phyloP scores from a whole-genome alignment of 2,113 vertebrate species.

The Nestor notabilis region DNA sequence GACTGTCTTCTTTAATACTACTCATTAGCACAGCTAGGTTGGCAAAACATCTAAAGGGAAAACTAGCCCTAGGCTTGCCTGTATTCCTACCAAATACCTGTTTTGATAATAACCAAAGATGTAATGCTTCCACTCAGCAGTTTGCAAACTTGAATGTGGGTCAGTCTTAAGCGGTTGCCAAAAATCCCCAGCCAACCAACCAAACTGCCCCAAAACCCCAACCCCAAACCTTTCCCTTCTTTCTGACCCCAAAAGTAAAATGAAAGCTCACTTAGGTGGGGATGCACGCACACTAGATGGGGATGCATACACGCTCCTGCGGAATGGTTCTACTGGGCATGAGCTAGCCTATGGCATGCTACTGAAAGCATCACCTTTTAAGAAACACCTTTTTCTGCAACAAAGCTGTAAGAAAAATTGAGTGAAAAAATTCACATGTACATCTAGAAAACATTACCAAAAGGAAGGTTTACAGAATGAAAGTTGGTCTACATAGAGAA shows the following conservation, averaged over 20 bases:
- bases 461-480: background rate
- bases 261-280: background rate
- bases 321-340: background rate
- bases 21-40: background rate
- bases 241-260: background rate
- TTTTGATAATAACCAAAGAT: background rate
- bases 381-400: background rate
- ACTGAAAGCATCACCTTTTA: background rate
- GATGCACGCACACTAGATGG: background rate
- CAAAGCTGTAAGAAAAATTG: background rate
- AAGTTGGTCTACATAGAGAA: fast-evolving
- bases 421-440: background rate
- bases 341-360: background rate
- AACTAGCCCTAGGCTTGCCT: background rate
- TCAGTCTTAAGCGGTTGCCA: background rate
- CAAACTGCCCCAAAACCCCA: background rate
- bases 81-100: background rate
- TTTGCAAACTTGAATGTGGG: background rate
- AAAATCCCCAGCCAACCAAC: background rate
- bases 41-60: background rate
- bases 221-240: background rate
- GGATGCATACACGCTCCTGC: background rate
- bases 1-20: background rate
- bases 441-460: background rate
- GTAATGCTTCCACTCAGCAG: background rate